A percentile compares a stretch with the other conserved stretches of the same genome.
phyloP scores from a whole-genome alignment of 2,888 invertebrate genomes.

The Aromia moschata region DNA sequence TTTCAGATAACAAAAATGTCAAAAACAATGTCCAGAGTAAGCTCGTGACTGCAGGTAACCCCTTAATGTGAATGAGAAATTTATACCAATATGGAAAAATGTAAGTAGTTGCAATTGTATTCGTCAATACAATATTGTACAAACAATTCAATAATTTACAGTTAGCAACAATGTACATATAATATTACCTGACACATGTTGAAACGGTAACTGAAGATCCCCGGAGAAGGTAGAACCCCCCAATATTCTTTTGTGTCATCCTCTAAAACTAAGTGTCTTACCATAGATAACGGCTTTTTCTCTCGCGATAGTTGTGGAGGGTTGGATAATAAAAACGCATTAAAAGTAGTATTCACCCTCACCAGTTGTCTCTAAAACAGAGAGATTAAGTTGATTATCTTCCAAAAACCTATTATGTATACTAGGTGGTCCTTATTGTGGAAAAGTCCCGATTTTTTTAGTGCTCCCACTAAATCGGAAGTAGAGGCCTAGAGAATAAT shows the following conservation, averaged over 20 bases:
- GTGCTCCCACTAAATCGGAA: no score
- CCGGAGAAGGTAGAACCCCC: constrained; percentile 80
- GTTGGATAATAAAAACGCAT: constrained; percentile 75
- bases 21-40: no score
- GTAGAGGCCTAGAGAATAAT: no score
- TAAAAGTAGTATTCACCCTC: constrained; percentile 77
- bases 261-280: constrained; percentile 73
- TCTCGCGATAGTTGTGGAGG: constrained; percentile 69
- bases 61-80: no score
- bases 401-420: not conserved
- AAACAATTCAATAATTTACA: no score
- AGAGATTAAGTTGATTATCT: not conserved
- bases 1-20: no score
- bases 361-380: constrained; percentile 72
- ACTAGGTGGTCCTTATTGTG: no score
- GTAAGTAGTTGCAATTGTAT: no score
- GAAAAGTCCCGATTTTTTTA: no score
- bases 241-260: constrained; percentile 86
- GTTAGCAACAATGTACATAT: not conserved
- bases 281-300: constrained; percentile 73
- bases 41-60: no score
- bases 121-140: no score
- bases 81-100: no score
- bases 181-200: constrained; percentile 74
- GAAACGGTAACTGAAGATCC: constrained; percentile 80